Evolutionary conservation across 1,140 invertebrate genomes (phyloP).

Genomic region (Camponotus floridanus): DNA sequence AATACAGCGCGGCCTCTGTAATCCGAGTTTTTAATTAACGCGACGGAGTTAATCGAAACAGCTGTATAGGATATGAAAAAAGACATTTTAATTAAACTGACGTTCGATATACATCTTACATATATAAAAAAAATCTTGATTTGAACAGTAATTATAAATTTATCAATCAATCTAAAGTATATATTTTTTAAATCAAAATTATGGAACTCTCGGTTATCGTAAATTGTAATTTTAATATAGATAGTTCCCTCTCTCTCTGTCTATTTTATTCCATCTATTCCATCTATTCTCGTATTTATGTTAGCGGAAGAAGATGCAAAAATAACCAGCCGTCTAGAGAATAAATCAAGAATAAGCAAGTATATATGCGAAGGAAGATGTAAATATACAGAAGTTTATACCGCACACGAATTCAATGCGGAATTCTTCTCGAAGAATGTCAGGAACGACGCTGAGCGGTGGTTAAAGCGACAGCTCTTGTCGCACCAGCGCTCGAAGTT

Average conservation of each 20-base stretch:
- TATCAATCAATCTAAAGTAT: not conserved
- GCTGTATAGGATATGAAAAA: not conserved
- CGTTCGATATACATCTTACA: not conserved
- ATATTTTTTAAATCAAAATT: not conserved
- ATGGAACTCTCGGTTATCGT: not conserved
- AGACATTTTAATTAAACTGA: not conserved
- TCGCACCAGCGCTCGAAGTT: not conserved
- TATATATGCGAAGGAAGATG: not conserved
- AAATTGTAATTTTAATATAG: too few relatives aligned
- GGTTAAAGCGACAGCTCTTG: constrained; percentile 23
- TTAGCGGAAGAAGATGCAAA: not conserved
- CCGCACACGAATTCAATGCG: not conserved
- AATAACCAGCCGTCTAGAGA: not conserved
- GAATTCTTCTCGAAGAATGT: not conserved
- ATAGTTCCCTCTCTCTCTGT: too few relatives aligned
- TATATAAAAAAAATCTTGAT: not conserved
- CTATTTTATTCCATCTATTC: not conserved
- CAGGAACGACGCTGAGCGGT: not conserved
- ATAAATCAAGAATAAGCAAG: not conserved
- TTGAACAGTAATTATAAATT: not conserved
- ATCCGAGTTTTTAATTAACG: constrained; percentile 24
- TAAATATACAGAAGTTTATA: not conserved
- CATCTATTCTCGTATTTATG: not conserved
- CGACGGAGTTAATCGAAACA: not conserved
- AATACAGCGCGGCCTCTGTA: not conserved